phyloP scores from a whole-genome alignment of 2,888 invertebrate genomes.

The Noctua comes region DNA sequence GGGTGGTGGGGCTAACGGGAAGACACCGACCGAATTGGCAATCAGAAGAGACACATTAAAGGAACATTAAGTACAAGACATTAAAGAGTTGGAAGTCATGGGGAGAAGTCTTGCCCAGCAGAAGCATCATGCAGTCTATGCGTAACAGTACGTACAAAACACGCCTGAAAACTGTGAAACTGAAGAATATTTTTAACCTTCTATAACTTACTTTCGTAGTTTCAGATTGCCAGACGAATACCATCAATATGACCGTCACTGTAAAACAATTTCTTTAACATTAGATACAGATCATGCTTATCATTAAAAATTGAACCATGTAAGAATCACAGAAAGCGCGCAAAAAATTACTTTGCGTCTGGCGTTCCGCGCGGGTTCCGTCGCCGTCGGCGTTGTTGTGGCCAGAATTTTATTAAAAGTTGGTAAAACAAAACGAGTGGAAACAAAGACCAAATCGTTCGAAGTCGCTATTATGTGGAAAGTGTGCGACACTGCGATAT shows the following conservation, averaged over 20 bases:
- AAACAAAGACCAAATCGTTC: constrained; percentile 10
- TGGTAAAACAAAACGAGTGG: not conserved
- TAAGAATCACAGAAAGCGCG: not conserved
- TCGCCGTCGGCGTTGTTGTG: not conserved
- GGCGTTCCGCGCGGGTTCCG: not conserved
- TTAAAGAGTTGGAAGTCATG: no score
- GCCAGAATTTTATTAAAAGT: constrained; percentile 2
- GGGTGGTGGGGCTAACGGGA: no score
- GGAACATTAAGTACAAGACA: no score
- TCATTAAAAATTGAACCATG: not conserved
- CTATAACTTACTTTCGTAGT: constrained; percentile 58
- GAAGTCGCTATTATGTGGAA: not conserved
- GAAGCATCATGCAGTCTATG: no score
- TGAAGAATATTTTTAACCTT: not conserved
- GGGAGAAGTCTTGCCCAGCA: no score
- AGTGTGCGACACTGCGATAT: not conserved
- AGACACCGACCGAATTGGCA: no score
- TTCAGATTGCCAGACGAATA: constrained; percentile 42
- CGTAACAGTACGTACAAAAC: no score
- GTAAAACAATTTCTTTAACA: constrained; percentile 31
- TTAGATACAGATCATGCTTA: not conserved
- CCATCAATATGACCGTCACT: constrained; percentile 46
- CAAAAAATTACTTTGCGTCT: not conserved
- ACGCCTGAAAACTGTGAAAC: not conserved
- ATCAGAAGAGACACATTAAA: no score